phyloP scores from a whole-genome alignment of 2,888 invertebrate genomes.

The Perithous albicinctus region DNA sequence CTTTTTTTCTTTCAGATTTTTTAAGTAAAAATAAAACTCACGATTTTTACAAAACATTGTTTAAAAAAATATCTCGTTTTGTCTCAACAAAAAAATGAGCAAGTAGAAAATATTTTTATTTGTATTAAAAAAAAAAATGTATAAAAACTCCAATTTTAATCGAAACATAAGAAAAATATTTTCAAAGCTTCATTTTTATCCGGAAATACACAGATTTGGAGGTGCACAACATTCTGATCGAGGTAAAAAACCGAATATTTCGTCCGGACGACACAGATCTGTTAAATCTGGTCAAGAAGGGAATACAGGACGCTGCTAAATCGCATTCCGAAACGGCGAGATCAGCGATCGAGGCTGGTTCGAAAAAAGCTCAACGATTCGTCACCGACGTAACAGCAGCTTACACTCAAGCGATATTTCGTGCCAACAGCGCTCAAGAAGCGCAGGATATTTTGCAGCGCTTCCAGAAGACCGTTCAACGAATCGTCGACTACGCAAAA shows the following conservation, averaged over 20 bases:
- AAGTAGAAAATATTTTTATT: too few relatives aligned
- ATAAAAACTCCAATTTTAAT: too few relatives aligned
- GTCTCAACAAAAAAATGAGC: too few relatives aligned
- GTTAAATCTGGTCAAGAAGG: conserved; percentile 72
- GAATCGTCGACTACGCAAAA: conserved; percentile 76
- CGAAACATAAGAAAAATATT: not conserved
- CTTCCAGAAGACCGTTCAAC: conserved; percentile 74
- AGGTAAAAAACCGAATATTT: conserved; percentile 65
- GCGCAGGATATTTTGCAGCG: conserved; percentile 72
- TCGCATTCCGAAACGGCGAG: conserved; percentile 61
- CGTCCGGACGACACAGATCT: conserved; percentile 70
- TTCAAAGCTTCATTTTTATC: not conserved
- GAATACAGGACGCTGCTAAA: conserved; percentile 72
- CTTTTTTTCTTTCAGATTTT: too few relatives aligned
- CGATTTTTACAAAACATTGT: too few relatives aligned
- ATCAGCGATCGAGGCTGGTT: conserved; percentile 74
- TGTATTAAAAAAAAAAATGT: too few relatives aligned
- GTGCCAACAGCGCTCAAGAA: conserved; percentile 71
- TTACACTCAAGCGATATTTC: conserved; percentile 77
- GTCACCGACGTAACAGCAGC: conserved; percentile 76
- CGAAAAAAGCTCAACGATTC: conserved; percentile 73
- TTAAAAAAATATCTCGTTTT: too few relatives aligned
- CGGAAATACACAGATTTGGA: conserved; percentile 31
- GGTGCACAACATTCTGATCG: conserved; percentile 50
- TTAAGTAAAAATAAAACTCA: too few relatives aligned